Evolutionary conservation across 2,113 vertebrate genomes (phyloP).

Genomic region (Albula glossodonta): DNA sequence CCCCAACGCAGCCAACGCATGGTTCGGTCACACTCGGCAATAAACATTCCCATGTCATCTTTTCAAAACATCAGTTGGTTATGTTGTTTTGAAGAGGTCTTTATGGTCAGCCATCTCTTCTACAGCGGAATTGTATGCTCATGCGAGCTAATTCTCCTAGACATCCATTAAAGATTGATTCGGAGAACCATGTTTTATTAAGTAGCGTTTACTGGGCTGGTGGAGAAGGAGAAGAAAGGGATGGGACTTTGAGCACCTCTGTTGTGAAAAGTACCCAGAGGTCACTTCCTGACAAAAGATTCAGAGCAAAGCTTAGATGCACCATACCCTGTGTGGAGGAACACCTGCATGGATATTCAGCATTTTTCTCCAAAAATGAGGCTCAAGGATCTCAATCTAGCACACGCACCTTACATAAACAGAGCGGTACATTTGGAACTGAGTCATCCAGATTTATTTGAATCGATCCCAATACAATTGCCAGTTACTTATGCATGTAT

Average conservation of each 20-base stretch:
- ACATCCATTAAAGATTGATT: slow-evolving; percentile 23
- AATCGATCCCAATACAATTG: too few relatives aligned
- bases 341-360: background rate
- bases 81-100: background rate
- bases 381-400: background rate
- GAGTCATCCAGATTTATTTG: background rate
- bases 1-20: background rate
- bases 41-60: background rate
- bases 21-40: background rate
- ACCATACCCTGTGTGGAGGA: background rate
- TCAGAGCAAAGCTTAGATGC: background rate
- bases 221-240: slow-evolving; percentile 17
- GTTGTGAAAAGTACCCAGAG: slow-evolving; percentile 20
- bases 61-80: background rate
- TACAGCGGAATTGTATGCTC: background rate
- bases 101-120: slow-evolving; percentile 10
- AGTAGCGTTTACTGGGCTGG: slow-evolving; percentile 47
- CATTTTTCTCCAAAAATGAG: background rate
- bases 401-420: background rate
- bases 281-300: background rate
- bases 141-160: slow-evolving; percentile 7
- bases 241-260: slow-evolving; percentile 31
- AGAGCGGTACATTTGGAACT: background rate
- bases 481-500: too few relatives aligned
- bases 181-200: slow-evolving; percentile 29